Evolutionary conservation across 2,113 vertebrate species (phyloP).

Genomic region (Nesoenas mayeri): DNA sequence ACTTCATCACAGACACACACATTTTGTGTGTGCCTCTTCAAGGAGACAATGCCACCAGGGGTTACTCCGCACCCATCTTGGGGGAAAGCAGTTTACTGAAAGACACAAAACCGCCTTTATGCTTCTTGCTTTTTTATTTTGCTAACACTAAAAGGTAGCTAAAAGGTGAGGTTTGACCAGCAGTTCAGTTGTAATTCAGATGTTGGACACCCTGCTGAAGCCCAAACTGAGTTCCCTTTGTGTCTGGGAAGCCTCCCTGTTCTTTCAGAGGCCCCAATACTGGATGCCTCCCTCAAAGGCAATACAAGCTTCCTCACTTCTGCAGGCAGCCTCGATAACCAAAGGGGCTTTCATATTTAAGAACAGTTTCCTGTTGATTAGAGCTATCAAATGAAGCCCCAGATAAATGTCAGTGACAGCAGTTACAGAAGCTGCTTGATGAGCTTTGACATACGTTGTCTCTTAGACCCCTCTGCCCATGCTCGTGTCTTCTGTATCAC

Average conservation of each 20-base stretch:
- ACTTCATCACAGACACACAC: neutral
- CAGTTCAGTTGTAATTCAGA: neutral
- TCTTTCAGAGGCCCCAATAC: neutral
- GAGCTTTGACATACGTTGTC: neutral
- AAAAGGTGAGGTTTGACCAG: neutral
- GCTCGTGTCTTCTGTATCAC: neutral
- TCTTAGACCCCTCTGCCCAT: neutral
- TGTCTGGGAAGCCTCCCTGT: neutral
- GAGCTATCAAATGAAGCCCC: neutral
- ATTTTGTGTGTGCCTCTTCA: neutral
- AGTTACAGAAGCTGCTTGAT: fast-evolving
- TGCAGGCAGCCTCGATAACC: fast-evolving
- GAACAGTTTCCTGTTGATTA: neutral
- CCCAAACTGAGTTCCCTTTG: neutral
- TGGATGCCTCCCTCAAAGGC: neutral
- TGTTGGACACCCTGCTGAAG: neutral
- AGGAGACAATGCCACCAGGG: neutral
- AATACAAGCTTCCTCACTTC: neutral
- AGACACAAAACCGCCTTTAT: neutral
- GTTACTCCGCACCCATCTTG: fast-evolving
- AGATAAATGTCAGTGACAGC: neutral
- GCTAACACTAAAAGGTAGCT: neutral
- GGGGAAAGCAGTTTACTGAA: neutral
- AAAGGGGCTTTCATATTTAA: neutral
- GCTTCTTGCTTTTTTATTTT: neutral